Evolutionary conservation across 2,113 vertebrate species (phyloP).

Genomic region (Pedionomus torquatus): DNA sequence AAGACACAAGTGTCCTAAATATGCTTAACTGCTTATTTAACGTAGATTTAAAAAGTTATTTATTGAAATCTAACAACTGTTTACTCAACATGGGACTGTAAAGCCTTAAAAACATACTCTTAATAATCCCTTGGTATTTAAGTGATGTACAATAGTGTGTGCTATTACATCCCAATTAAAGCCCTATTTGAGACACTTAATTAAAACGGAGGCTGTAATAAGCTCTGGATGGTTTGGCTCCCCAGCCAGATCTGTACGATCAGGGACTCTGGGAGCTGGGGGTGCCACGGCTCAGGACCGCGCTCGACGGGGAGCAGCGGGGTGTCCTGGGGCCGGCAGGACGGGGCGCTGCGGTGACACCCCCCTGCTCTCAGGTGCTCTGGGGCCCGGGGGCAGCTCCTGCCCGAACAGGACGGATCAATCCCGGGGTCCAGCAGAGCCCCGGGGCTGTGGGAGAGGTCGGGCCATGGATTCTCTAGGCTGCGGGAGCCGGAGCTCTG

Average conservation of each 20-base stretch:
- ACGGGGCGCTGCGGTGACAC: rapidly evolving
- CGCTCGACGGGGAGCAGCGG: neutral
- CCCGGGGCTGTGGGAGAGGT: rapidly evolving
- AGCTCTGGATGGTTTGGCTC: slow-evolving; percentile 49
- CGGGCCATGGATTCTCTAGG: rapidly evolving
- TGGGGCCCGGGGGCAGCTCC: rapidly evolving
- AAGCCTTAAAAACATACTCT: slow-evolving; percentile 74
- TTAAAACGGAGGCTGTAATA: slow-evolving; percentile 75
- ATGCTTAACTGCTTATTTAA: slow-evolving; percentile 31
- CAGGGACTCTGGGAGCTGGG: neutral
- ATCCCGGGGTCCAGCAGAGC: rapidly evolving
- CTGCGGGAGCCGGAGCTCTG: neutral
- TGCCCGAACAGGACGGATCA: rapidly evolving
- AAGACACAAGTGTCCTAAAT: neutral
- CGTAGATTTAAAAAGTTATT: slow-evolving; percentile 33
- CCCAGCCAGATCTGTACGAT: neutral
- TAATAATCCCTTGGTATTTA: slow-evolving; percentile 78
- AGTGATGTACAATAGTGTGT: slow-evolving; percentile 70
- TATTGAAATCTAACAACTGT: slow-evolving; percentile 70
- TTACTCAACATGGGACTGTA: slow-evolving; percentile 66
- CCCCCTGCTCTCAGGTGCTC: rapidly evolving
- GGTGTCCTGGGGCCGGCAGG: neutral
- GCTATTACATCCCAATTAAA: slow-evolving; percentile 79
- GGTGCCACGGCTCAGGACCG: neutral
- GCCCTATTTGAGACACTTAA: slow-evolving; percentile 76